These are phyloP conservation scores for Melieria picta DNA, from an alignment of 2,888 invertebrate genomes.

Conservation along the genomic window DNA sequence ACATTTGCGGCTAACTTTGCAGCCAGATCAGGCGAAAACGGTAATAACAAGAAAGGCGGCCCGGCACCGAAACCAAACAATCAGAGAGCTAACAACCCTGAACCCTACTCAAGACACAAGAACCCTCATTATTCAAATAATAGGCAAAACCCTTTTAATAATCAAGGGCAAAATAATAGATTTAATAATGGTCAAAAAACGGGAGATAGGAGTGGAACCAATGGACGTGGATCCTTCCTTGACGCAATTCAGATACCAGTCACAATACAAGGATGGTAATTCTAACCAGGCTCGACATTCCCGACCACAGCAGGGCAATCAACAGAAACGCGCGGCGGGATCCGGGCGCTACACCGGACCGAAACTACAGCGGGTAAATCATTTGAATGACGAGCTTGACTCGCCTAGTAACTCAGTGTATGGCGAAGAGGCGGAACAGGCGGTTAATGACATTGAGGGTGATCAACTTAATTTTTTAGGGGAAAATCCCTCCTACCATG, in stretches of 20 bases:
- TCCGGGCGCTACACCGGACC: not conserved
- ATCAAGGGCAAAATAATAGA: not conserved
- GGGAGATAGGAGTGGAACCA: not conserved
- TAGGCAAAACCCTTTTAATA: not conserved
- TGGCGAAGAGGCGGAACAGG: too few relatives aligned
- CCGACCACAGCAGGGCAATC: not conserved
- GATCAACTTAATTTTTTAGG: too few relatives aligned
- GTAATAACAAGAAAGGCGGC: not conserved
- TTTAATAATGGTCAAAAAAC: not conserved
- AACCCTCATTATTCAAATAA: not conserved
- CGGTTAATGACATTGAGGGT: too few relatives aligned
- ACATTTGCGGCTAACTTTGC: not conserved
- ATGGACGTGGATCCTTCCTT: constrained; percentile 15
- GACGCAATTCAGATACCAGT: constrained; percentile 12
- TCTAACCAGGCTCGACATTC: constrained; percentile 2
- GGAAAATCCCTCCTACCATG: not conserved
- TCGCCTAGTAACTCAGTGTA: not conserved
- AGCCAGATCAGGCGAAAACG: not conserved
- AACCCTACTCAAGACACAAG: not conserved
- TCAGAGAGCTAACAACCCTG: not conserved
- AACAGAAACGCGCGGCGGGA: not conserved
- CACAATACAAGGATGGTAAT: constrained; percentile 36
- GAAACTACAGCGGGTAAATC: not conserved
- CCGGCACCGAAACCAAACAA: not conserved
- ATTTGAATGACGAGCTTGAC: not conserved